Base-by-base conservation (phyloP, 2,113 vertebrate genomes). In the Thalassoma bifasciatum region DNA sequence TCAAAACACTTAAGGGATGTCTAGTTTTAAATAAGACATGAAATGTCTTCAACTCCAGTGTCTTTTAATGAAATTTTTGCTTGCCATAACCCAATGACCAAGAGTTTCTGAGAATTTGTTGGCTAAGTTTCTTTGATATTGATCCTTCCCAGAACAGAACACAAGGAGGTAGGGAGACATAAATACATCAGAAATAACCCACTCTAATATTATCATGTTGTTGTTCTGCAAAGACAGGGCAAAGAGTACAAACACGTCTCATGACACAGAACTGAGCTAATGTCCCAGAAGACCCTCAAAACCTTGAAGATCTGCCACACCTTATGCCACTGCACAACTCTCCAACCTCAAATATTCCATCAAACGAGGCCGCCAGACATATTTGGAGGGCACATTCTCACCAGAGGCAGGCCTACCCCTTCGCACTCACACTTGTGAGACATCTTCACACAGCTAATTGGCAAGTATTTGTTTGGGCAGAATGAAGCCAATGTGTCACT, bases 381-480 rank as follows among this genome's bases (percentile, higher is more conserved):
- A 42, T 64, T 64, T 42, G 49, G 58, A 79, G 76, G 76, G 30
- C 7, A 40, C 44, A 58, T 21, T 14, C 53, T 54, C 17, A 10
- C 51, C 76, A 77, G 70, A 61, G 59, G 60, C 72, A 37, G 46
- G 26, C 36, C 50, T 49, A 76, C 83, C 77, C 63, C 81, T 72
- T 86, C 47, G 40, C 37, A 49, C 46, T 49, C 58, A 50, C 6
- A 65, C 72, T 56, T 74, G 49, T 63, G 71, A 75, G 62, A 77
- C 10, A 17, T 75, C 74, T 72, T 77, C 74, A 76, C 51, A 72
- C 58, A 79, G 56, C 23, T 80, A 86, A 85, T 65, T 84, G 85
- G 73, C 77, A 77, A 37, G 64, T 37, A 63, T 50, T 46, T 69
- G 36, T 80, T 68, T 63, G 67, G 63, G n/a, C 11, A 72, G 56